Evolutionary conservation across 2,113 vertebrate species (phyloP).

Genomic region (Lophotis ruficrista): DNA sequence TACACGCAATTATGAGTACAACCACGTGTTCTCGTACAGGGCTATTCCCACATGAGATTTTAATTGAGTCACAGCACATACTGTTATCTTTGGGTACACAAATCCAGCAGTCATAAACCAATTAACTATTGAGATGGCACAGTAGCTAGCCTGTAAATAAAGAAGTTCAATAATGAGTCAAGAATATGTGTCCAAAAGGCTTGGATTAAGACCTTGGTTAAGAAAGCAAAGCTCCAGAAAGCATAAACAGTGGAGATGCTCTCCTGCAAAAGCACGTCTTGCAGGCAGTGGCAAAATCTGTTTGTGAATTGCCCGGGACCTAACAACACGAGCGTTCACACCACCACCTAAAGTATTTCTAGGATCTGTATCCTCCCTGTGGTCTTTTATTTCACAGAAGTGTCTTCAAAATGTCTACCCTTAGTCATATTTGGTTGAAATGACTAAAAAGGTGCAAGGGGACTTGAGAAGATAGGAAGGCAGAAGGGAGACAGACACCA

Average conservation of each 20-base stretch:
- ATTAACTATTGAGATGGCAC: background rate
- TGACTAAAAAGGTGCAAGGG: background rate
- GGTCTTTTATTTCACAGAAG: background rate
- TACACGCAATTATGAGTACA: background rate
- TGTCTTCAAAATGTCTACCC: background rate
- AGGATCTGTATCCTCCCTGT: background rate
- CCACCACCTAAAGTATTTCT: background rate
- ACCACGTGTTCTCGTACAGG: background rate
- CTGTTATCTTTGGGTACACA: background rate
- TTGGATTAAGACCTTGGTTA: background rate
- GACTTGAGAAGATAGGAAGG: background rate
- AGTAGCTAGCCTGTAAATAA: background rate
- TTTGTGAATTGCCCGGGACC: background rate
- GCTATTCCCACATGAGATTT: background rate
- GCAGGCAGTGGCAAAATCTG: background rate
- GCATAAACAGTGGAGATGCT: background rate
- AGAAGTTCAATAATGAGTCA: background rate
- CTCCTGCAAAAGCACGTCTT: background rate
- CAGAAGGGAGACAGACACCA: background rate
- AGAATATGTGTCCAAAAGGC: background rate
- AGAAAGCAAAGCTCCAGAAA: background rate
- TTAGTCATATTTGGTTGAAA: background rate
- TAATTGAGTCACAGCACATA: background rate
- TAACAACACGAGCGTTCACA: accelerated
- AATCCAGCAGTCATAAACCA: background rate